A percentile compares a stretch with the other conserved stretches of the same genome.
Conservation (phyloP, 1,140 invertebrate genomes). For the Berghia stephanieae region DNA sequence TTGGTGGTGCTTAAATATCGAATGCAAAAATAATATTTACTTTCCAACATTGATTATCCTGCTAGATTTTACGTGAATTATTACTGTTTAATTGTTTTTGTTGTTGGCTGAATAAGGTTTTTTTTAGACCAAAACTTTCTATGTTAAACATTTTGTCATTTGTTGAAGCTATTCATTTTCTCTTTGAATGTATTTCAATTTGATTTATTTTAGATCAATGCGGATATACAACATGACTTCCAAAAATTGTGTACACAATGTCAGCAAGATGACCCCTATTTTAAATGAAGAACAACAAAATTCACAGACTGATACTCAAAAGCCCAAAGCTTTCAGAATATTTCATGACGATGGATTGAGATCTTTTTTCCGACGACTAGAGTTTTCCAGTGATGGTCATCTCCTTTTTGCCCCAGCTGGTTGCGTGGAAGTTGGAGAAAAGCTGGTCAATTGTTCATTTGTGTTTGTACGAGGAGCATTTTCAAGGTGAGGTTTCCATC, state of each 20-base stretch:
- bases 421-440: constrained; percentile 56
- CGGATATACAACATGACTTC: constrained; percentile 78
- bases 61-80: too few relatives aligned
- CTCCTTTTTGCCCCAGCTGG: constrained; percentile 81
- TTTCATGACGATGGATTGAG: constrained; percentile 95
- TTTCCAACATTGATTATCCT: too few relatives aligned
- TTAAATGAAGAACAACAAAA: constrained; percentile 6
- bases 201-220: constrained; percentile 71
- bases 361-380: constrained; percentile 88
- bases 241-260: constrained; percentile 78
- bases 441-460: constrained; percentile 77
- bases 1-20: too few relatives aligned
- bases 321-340: constrained; percentile 69
- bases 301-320: constrained; percentile 33
- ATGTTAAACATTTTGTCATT: too few relatives aligned
- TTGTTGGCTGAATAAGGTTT: background rate
- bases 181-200: too few relatives aligned
- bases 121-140: background rate
- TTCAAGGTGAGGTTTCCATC: constrained; percentile 72
- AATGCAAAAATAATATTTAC: too few relatives aligned
- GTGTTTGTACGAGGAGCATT: constrained; percentile 81
- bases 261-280: constrained; percentile 73
- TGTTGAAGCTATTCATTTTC: too few relatives aligned
- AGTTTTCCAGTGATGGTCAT: constrained; percentile 89
- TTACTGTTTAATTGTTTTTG: background rate